Percentiles rank a stretch among this genome's conserved stretches.
phyloP scores from a whole-genome alignment of 2,113 vertebrate species.

The Paramormyrops kingsleyae region DNA sequence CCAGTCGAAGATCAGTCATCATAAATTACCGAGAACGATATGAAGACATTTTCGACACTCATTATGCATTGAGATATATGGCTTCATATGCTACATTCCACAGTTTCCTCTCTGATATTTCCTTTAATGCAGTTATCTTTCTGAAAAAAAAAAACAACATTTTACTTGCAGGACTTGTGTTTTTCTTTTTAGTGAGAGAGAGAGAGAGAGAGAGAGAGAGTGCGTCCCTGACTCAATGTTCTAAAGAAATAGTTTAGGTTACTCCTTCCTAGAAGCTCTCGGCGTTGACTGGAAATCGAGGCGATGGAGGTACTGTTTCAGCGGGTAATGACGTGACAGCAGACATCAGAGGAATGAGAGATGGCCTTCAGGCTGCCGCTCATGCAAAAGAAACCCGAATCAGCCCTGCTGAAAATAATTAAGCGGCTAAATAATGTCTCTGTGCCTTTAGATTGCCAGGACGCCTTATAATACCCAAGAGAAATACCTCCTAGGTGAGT shows the following conservation, averaged over 20 bases:
- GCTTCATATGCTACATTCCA: background rate
- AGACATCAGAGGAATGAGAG: background rate
- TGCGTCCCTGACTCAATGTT: background rate
- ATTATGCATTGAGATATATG: slow-evolving; percentile 5
- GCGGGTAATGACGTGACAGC: background rate
- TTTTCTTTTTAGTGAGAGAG: background rate
- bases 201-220: background rate
- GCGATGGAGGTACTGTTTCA: background rate
- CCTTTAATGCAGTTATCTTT: slow-evolving; percentile 3
- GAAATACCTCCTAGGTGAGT: slow-evolving; percentile 1
- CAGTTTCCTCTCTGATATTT: background rate
- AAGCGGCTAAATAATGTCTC: slow-evolving; percentile 10
- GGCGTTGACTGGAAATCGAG: background rate
- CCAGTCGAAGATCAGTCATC: slow-evolving; percentile 4
- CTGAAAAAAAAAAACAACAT: background rate
- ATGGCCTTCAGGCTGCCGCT: background rate
- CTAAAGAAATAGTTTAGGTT: background rate
- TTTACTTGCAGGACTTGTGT: background rate
- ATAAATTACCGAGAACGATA: background rate
- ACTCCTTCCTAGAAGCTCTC: background rate
- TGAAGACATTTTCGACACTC: background rate
- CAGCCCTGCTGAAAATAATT: slow-evolving; percentile 16
- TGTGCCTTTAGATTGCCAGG: background rate
- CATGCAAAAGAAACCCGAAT: background rate
- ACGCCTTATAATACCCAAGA: slow-evolving; percentile 13